Conservation (phyloP, 2,888 invertebrate species). For the Clanis bilineata region DNA sequence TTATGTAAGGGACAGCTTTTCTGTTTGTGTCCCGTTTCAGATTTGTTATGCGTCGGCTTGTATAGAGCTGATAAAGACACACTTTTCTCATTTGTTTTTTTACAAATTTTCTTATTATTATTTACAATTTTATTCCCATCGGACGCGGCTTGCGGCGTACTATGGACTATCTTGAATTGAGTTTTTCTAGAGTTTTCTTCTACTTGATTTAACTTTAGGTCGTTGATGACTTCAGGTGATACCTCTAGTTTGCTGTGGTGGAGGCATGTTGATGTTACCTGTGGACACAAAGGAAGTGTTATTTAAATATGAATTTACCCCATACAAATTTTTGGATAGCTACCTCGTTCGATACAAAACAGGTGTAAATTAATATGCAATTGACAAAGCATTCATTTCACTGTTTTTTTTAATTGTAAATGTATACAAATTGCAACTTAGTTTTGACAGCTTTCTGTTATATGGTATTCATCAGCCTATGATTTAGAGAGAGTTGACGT, state of each 20-base stretch:
- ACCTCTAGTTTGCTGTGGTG: conserved; percentile 74
- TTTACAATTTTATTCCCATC: neutral
- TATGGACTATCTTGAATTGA: conserved; percentile 6
- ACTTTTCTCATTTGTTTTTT: conserved; percentile 48
- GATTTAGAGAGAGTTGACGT: too few relatives aligned
- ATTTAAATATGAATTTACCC: too few relatives aligned
- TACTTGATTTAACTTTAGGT: neutral
- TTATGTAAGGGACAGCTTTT: conserved; percentile 69
- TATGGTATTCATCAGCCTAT: too few relatives aligned
- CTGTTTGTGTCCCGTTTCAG: conserved; percentile 62
- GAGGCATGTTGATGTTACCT: conserved; percentile 71
- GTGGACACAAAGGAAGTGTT: conserved; percentile 34
- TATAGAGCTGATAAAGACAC: conserved; percentile 63
- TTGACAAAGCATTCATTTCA: too few relatives aligned
- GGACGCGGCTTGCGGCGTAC: neutral
- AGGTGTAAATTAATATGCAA: too few relatives aligned
- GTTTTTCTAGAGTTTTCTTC: conserved; percentile 21
- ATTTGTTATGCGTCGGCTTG: conserved; percentile 71
- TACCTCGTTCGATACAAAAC: too few relatives aligned
- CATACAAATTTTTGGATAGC: too few relatives aligned
- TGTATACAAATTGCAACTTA: too few relatives aligned
- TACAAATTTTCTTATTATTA: conserved; percentile 11
- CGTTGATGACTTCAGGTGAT: conserved; percentile 40
- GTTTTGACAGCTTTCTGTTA: too few relatives aligned
- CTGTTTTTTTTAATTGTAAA: too few relatives aligned